Base-by-base conservation (phyloP, 1,140 invertebrate species). In the Euwallacea fornicatus region DNA sequence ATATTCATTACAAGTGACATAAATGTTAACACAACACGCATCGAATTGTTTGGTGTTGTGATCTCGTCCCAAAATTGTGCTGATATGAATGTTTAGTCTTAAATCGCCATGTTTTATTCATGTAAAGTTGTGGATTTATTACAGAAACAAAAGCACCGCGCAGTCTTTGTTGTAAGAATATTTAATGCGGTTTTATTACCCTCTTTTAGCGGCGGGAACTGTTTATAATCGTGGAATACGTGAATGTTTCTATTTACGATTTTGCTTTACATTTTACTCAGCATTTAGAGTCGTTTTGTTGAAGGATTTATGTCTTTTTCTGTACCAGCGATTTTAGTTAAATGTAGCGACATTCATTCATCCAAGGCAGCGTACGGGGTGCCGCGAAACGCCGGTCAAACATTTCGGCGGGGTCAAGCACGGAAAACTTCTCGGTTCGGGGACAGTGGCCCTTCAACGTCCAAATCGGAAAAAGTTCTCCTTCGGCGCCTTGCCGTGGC, bases 31-130 rank as follows among this genome's bases (percentile, higher is more conserved):
- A 56, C 21, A 66, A 58, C 64, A 56, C 64, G 54, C 62, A 64
- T 53, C 42, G 33, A 64, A 64, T 53, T 64, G 62, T 53, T 64
- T 64, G 21, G 16, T 41, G 43, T 16, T 62, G 42, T 62, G 43
- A 62, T 44, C 43, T 54, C 33, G 21, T 56, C 44, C 42, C 53
- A 43, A 33, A 44, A 13, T 21, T 43, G 53, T 58, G 54, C 50
- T 66, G 53, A 66, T 33, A 33, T 56, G 11, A 33, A 66, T 66
- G 33, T 66, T 66, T 58, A n/a, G 54, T 43, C 42, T 42, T 56
- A 66, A 56, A 66, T 66, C 56, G 64, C 50, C 54, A 66, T 66
- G 64, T 66, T 66, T 66, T 66, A 66, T 66, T 55, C 64, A 66
- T 66, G 56, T 56, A 43, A 66, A 66, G 15, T 43, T 44, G 42